These are phyloP conservation scores for Pan troglodytes DNA, from an alignment of 2,113 vertebrate species.

Conservation along the genomic window NHGRI_mPanTro3-v2.1_pri NC_072403.2:159420501-159421000, in stretches of 20 bases:
- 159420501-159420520: background rate
- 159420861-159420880: background rate
- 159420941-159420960: background rate
- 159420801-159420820: background rate
- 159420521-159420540: rapidly evolving
- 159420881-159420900: background rate
- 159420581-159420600: rapidly evolving
- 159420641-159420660: background rate
- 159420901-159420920: background rate
- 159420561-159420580: background rate
- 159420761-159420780: background rate
- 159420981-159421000: background rate
- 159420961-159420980: background rate
- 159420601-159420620: background rate
- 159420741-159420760: background rate
- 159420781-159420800: background rate
- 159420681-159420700: background rate
- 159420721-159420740: background rate
- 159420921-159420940: background rate
- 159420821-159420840: background rate
- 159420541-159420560: background rate
- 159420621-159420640: background rate
- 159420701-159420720: background rate
- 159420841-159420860: background rate
- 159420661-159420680: background rate